A percentile compares a stretch with the other conserved stretches of the same genome.
These are phyloP conservation scores for Paraescarpia echinospica DNA, from an alignment of 1,140 invertebrate genomes.

Conservation along the genomic window DNA sequence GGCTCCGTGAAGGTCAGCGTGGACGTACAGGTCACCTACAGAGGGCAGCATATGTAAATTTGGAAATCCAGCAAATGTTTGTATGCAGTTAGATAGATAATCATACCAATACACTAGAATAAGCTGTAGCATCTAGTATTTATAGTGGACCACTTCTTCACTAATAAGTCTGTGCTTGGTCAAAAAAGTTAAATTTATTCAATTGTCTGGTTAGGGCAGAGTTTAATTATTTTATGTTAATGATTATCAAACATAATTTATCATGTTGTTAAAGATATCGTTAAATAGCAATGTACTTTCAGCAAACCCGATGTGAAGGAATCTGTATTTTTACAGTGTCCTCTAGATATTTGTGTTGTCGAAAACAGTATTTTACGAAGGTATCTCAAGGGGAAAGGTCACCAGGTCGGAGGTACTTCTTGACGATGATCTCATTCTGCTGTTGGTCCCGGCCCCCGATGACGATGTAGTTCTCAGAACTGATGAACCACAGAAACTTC, in stretches of 20 bases:
- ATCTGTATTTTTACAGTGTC: background rate
- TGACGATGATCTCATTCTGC: slow-evolving; percentile 97
- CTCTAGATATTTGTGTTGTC: background rate
- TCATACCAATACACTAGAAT: background rate
- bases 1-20: slow-evolving; percentile 89
- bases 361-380: slow-evolving; percentile 62
- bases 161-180: background rate
- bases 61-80: background rate
- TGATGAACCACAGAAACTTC: slow-evolving; percentile 99
- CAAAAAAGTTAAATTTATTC: background rate
- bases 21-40: slow-evolving; percentile 59
- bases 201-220: background rate
- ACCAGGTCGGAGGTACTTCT: slow-evolving; percentile 81
- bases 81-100: background rate
- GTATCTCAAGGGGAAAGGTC: slow-evolving; percentile 75
- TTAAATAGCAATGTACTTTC: too few species aligned
- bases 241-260: too few species aligned
- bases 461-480: slow-evolving; percentile 95
- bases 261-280: too few species aligned
- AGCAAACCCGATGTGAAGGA: background rate
- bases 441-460: slow-evolving; percentile 96
- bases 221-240: too few species aligned
- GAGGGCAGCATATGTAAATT: background rate
- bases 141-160: background rate
- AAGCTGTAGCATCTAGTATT: background rate